These are phyloP conservation scores for Silurus lanzhouensis DNA, from an alignment of 2,797 vertebrate species.

Conservation along the genomic window DNA sequence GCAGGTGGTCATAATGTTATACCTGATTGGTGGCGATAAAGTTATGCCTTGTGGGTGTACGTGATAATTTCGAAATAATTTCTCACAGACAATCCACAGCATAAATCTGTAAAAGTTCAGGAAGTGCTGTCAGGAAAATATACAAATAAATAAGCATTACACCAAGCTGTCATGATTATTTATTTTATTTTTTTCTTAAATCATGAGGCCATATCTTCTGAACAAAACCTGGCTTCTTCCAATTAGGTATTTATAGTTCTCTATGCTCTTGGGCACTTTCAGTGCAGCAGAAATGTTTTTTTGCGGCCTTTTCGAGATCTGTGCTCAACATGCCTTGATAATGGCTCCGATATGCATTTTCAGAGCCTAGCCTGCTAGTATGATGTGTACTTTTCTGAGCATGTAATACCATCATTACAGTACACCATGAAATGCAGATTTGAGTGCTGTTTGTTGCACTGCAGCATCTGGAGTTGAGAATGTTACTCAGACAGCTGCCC, in stretches of 20 bases:
- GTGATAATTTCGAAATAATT: neutral
- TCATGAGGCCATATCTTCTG: too few relatives aligned
- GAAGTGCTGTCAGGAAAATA: neutral
- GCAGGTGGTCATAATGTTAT: too few relatives aligned
- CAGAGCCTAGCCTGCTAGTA: neutral
- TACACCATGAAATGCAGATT: conserved; percentile 27
- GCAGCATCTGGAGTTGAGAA: conserved; percentile 25
- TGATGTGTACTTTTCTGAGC: neutral
- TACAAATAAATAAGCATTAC: neutral
- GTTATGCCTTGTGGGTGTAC: too few relatives aligned
- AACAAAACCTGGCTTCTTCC: too few relatives aligned
- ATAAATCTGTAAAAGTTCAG: too few relatives aligned
- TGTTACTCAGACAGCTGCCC: conserved; percentile 38
- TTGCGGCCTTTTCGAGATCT: too few relatives aligned
- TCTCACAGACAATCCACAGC: neutral
- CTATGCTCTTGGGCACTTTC: neutral
- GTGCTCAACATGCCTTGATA: too few relatives aligned
- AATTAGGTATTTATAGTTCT: too few relatives aligned
- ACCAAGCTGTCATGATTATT: neutral
- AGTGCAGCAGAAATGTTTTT: neutral
- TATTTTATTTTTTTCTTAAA: too few relatives aligned
- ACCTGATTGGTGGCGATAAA: too few relatives aligned
- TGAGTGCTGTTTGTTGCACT: conserved; percentile 12
- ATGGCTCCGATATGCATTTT: neutral
- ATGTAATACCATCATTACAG: neutral